A percentile compares a stretch with the other conserved stretches of the same genome.
Evolutionary conservation across 2,888 invertebrate species (phyloP).

Genomic region (Nemurella pictetii): DNA sequence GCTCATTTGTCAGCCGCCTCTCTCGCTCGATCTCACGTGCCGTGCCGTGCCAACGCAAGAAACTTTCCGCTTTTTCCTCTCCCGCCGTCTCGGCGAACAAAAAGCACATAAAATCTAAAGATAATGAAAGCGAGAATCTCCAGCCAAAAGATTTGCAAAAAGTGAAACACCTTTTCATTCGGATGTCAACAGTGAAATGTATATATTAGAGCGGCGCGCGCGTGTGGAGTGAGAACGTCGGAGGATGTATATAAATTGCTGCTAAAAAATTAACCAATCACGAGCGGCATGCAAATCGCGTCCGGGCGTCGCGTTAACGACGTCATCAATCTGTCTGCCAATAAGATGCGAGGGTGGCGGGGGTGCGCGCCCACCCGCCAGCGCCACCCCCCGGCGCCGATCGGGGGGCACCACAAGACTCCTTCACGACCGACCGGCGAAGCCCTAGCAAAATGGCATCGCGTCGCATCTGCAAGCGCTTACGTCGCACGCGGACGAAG

Average conservation of each 20-base stretch:
- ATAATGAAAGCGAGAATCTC: conserved; percentile 14
- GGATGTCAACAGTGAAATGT: not conserved
- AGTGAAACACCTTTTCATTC: not conserved
- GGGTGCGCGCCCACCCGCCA: not conserved
- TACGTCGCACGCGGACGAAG: not conserved
- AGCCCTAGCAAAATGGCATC: not conserved
- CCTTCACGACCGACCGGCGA: not conserved
- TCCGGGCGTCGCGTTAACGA: conserved; percentile 23
- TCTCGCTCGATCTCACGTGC: not conserved
- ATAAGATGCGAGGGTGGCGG: conserved; percentile 17
- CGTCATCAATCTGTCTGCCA: conserved; percentile 22
- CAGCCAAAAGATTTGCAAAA: not conserved
- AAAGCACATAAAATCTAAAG: conserved; percentile 23
- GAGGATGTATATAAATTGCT: too few relatives aligned
- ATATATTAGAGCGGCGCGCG: not conserved
- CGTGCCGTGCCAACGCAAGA: not conserved
- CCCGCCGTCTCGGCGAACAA: not conserved
- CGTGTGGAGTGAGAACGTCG: not conserved
- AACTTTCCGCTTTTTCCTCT: not conserved
- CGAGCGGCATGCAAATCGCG: not conserved
- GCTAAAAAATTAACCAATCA: not conserved
- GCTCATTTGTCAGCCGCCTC: conserved; percentile 34
- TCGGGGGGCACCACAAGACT: not conserved
- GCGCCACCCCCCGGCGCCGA: not conserved
- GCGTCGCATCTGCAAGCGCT: too few relatives aligned